phyloP scores from a whole-genome alignment of 2,797 vertebrate species.

The Nyctibius grandis region DNA sequence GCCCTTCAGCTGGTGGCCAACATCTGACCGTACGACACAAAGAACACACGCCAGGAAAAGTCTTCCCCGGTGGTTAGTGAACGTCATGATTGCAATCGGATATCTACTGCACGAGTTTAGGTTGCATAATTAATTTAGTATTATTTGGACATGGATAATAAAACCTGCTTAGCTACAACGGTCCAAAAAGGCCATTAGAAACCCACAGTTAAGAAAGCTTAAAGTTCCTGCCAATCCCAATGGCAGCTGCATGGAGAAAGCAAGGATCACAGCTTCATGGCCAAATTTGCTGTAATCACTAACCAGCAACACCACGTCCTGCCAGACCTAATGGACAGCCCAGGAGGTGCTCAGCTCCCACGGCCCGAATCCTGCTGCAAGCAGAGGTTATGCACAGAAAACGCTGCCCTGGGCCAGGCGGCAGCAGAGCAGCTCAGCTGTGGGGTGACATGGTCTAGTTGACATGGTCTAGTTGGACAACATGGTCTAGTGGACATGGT shows the following conservation, averaged over 20 bases:
- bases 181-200: slow-evolving; percentile 54
- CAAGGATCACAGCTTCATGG: accelerated
- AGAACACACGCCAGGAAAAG: neutral
- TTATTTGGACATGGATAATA: slow-evolving; percentile 19
- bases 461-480: too few relatives aligned
- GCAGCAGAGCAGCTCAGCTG: accelerated
- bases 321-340: neutral
- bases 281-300: neutral
- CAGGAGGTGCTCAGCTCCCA: neutral
- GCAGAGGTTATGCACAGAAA: neutral
- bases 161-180: neutral
- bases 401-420: neutral
- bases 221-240: slow-evolving; percentile 23
- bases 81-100: neutral
- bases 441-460: too few relatives aligned
- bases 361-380: neutral
- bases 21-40: accelerated
- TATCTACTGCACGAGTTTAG: neutral
- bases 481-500: too few relatives aligned
- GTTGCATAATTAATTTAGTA: slow-evolving; percentile 7
- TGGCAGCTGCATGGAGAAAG: neutral
- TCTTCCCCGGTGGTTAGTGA: neutral
- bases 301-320: neutral
- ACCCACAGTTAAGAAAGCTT: slow-evolving; percentile 23
- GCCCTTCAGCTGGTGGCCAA: neutral